Conservation (phyloP, 2,888 invertebrate species). For the Lottia scabra region DNA sequence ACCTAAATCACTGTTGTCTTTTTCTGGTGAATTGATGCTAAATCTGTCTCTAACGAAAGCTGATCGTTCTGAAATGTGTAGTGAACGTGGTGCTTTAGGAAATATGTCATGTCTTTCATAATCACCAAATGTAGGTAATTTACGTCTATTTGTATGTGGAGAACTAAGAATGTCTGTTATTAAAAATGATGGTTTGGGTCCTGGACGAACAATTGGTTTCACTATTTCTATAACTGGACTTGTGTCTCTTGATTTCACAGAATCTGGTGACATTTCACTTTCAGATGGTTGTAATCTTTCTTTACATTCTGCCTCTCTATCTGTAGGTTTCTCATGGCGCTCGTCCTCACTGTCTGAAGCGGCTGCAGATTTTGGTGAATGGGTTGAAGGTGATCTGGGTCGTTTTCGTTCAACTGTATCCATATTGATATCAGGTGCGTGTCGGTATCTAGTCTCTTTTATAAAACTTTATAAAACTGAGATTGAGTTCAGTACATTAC, state of each 20-base stretch:
- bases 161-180: slow-evolving; percentile 31
- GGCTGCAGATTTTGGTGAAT: neutral
- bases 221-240: neutral
- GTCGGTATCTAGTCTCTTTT: neutral
- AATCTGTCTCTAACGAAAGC: neutral
- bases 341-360: neutral
- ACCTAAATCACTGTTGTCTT: neutral
- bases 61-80: neutral
- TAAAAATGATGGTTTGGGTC: slow-evolving; percentile 22
- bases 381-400: neutral
- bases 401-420: slow-evolving; percentile 6
- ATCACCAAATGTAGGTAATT: neutral
- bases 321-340: neutral
- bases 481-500: slow-evolving; percentile 4
- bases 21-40: neutral
- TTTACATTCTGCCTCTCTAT: neutral
- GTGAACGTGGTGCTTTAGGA: neutral
- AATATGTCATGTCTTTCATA: neutral
- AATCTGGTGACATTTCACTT: neutral
- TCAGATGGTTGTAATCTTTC: neutral
- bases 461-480: neutral
- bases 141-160: slow-evolving; percentile 1
- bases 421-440: neutral
- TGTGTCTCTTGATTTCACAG: slow-evolving; percentile 1
- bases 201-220: slow-evolving; percentile 9